These are phyloP conservation scores for Cotesia glomerata DNA, from an alignment of 1,140 invertebrate genomes.

Conservation along the genomic window DNA sequence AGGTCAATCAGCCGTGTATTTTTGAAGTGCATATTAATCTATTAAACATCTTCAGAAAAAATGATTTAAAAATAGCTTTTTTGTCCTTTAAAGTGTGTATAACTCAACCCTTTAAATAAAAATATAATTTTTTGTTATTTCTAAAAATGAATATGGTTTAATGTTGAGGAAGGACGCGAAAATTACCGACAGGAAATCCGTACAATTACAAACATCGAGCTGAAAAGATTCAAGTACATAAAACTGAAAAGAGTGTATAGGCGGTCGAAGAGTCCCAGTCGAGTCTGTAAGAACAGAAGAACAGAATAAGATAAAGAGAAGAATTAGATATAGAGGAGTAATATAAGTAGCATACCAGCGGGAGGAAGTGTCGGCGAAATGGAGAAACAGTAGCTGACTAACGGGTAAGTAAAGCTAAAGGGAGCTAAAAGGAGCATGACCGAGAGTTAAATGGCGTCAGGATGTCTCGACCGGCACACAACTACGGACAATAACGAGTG, in stretches of 20 bases:
- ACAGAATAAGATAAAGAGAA: background rate
- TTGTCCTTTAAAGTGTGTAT: too few species aligned
- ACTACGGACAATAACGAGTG: slow-evolving; percentile 25
- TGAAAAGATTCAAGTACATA: too few species aligned
- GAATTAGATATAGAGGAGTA: background rate
- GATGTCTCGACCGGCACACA: slow-evolving; percentile 24
- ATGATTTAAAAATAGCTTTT: too few species aligned
- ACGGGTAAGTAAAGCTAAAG: background rate
- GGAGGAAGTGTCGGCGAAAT: background rate
- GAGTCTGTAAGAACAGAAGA: too few species aligned
- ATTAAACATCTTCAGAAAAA: too few species aligned
- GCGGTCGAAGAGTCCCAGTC: too few species aligned
- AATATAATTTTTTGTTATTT: too few species aligned
- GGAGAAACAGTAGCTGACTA: background rate
- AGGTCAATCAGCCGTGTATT: too few species aligned
- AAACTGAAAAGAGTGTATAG: too few species aligned
- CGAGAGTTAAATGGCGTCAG: slow-evolving; percentile 26
- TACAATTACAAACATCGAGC: slow-evolving; percentile 1
- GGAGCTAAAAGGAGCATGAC: slow-evolving; percentile 1
- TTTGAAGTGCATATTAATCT: too few species aligned
- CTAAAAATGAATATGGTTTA: background rate
- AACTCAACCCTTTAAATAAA: too few species aligned
- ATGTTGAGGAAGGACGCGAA: background rate
- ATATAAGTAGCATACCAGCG: background rate
- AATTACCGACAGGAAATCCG: slow-evolving; percentile 7